Evolutionary conservation across 2,113 vertebrate genomes (phyloP).

Genomic region (Esox niger): DNA sequence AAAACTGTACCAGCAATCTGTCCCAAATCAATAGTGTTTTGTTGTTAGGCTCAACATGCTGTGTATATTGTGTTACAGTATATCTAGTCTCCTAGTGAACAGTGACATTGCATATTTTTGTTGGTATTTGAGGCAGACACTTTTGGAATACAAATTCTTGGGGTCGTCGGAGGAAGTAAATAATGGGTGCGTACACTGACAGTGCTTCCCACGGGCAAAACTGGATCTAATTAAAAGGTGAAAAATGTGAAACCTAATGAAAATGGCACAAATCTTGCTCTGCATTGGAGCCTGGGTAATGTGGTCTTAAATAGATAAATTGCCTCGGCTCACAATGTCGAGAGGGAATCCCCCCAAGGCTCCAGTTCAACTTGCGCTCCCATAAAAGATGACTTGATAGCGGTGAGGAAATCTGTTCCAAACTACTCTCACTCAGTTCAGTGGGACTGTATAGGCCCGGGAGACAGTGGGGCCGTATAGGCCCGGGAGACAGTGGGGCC

Average conservation of each 20-base stretch:
- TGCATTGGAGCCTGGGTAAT: constrained; percentile 31
- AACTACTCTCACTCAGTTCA: too few species aligned
- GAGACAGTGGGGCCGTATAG: too few species aligned
- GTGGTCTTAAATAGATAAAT: constrained; percentile 64
- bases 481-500: too few species aligned
- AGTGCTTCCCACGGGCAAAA: constrained; percentile 41
- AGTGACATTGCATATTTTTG: neutral
- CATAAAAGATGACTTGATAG: constrained; percentile 61
- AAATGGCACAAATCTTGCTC: constrained; percentile 55
- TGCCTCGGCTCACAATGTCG: constrained; percentile 48
- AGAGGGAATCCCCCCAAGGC: constrained; percentile 53
- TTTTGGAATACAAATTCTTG: constrained; percentile 23
- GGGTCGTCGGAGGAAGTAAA: constrained; percentile 42
- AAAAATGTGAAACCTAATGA: constrained; percentile 58
- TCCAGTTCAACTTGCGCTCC: constrained; percentile 53
- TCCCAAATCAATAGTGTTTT: neutral
- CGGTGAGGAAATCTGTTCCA: constrained; percentile 55
- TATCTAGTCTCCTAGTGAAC: neutral
- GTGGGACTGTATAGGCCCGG: too few species aligned
- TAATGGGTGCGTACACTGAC: constrained; percentile 33
- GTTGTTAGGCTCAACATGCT: neutral
- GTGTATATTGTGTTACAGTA: neutral
- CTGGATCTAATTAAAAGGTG: constrained; percentile 55
- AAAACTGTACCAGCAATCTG: neutral
- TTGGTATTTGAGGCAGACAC: constrained; percentile 26